Conservation (phyloP, 2,888 invertebrate species). For the Altica lythri region DNA sequence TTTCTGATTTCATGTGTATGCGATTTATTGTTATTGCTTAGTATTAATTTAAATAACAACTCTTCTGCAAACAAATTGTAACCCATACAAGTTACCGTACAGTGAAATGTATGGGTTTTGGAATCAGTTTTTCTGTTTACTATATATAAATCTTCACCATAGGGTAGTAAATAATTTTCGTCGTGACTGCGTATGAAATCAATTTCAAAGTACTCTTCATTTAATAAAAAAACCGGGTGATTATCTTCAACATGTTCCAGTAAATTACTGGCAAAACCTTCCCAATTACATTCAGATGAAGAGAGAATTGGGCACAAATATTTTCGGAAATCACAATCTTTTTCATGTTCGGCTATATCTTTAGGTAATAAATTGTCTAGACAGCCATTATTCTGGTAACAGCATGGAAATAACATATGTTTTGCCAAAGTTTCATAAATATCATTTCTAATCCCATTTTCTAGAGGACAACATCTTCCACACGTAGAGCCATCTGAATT, state of each 20-base stretch:
- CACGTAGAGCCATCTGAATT: constrained; percentile 41
- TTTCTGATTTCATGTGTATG: constrained; percentile 25
- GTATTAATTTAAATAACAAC: constrained; percentile 32
- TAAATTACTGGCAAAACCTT: constrained; percentile 42
- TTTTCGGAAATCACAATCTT: constrained; percentile 41
- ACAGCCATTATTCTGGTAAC: constrained; percentile 45
- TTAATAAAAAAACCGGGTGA: constrained; percentile 45
- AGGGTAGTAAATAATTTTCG: constrained; percentile 45
- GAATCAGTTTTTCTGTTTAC: constrained; percentile 42
- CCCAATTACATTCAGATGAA: constrained; percentile 44
- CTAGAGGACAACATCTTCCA: constrained; percentile 45
- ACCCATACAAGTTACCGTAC: constrained; percentile 42
- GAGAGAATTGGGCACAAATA: constrained; percentile 41
- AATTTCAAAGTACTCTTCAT: constrained; percentile 46
- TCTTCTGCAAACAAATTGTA: constrained; percentile 26
- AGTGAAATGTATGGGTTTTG: constrained; percentile 40
- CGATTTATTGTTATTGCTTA: constrained; percentile 34
- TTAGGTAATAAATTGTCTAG: constrained; percentile 39
- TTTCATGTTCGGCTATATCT: constrained; percentile 45
- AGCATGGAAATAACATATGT: constrained; percentile 47
- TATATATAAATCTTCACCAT: constrained; percentile 45
- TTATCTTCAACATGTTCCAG: constrained; percentile 46
- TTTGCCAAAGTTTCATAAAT: constrained; percentile 44
- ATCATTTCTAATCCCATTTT: constrained; percentile 40
- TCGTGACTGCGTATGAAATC: constrained; percentile 48